phyloP scores from a whole-genome alignment of 2,888 invertebrate species.

The Andrena bicolor region DNA sequence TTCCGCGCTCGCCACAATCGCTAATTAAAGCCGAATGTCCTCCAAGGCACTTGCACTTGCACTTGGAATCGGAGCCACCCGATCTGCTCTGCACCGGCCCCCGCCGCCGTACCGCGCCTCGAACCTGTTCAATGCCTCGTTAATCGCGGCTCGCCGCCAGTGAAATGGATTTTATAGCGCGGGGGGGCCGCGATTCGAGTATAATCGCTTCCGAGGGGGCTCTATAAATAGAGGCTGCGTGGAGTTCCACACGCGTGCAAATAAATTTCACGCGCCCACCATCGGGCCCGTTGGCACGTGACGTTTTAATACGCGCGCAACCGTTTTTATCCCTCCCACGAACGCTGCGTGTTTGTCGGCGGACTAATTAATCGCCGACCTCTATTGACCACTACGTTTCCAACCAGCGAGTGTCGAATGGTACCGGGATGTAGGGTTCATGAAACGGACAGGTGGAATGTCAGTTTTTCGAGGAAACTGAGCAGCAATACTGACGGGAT shows the following conservation, averaged over 20 bases:
- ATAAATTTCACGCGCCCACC: constrained; percentile 21
- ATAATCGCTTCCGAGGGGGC: constrained; percentile 44
- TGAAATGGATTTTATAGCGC: constrained; percentile 64
- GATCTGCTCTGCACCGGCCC: not conserved
- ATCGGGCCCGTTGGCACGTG: not conserved
- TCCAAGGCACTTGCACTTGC: constrained; percentile 56
- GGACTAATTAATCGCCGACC: constrained; percentile 10
- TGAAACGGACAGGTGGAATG: not conserved
- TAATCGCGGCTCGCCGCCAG: constrained; percentile 64
- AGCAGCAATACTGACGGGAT: too few relatives aligned
- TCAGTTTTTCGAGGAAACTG: not conserved
- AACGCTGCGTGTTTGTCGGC: not conserved
- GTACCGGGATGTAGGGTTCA: not conserved
- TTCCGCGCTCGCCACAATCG: constrained; percentile 68
- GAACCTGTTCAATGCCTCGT: constrained; percentile 63
- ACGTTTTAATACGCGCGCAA: not conserved
- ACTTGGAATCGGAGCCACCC: constrained; percentile 23
- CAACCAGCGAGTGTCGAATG: not conserved
- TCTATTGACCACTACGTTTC: not conserved
- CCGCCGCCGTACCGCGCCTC: not conserved
- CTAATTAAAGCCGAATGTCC: constrained; percentile 70
- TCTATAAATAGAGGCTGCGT: constrained; percentile 39
- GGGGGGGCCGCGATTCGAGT: constrained; percentile 33
- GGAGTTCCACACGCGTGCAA: constrained; percentile 15
- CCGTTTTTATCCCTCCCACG: constrained; percentile 13